These are phyloP conservation scores for Calliphora vomitoria DNA, from an alignment of 2,888 invertebrate genomes.

Conservation along the genomic window DNA sequence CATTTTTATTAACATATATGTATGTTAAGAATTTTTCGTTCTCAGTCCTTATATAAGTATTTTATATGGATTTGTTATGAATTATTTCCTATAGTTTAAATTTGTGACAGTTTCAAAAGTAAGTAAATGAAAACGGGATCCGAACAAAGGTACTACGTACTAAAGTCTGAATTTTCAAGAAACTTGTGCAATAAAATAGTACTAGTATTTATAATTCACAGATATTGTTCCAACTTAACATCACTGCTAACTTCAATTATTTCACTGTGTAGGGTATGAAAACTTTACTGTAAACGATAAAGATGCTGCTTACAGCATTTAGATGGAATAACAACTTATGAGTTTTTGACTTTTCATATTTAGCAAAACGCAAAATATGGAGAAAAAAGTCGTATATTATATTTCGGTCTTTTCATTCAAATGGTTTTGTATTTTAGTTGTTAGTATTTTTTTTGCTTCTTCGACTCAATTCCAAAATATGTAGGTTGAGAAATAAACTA, in stretches of 20 bases:
- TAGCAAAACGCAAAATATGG: constrained; percentile 54
- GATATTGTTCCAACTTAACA: not conserved
- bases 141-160: too few relatives aligned
- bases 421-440: constrained; percentile 17
- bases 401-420: constrained; percentile 52
- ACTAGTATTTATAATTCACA: too few relatives aligned
- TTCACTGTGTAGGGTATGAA: constrained; percentile 10
- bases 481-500: constrained; percentile 64
- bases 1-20: too few relatives aligned
- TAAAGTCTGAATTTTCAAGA: not conserved
- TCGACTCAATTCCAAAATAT: constrained; percentile 31
- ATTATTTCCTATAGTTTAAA: too few relatives aligned
- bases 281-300: constrained; percentile 29
- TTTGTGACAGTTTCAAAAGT: too few relatives aligned
- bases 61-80: too few relatives aligned
- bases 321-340: constrained; percentile 62
- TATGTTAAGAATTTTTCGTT: too few relatives aligned
- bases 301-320: constrained; percentile 43
- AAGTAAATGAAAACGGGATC: too few relatives aligned
- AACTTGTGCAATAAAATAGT: too few relatives aligned
- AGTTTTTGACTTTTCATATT: constrained; percentile 72
- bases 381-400: constrained; percentile 50
- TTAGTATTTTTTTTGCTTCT: not conserved
- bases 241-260: not conserved
- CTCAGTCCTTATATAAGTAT: too few relatives aligned